Evolutionary conservation across 2,888 invertebrate genomes (phyloP), one percentile per base, ranked within the genome.

Genomic region (Himalopsyche japonica): DNA sequence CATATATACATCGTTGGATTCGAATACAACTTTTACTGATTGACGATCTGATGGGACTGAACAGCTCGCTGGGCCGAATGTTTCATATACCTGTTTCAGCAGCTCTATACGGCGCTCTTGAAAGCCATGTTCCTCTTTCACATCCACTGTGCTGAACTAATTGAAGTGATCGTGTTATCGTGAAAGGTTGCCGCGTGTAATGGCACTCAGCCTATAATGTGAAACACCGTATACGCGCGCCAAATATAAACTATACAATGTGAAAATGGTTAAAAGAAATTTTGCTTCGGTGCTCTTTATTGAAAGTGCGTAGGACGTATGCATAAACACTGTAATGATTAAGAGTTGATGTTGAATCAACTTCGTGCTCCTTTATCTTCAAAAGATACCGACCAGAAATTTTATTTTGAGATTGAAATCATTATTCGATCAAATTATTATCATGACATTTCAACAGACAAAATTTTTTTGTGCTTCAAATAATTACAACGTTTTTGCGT

Each of bases 151-250:
- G 37, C 81, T 76, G 49, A 77, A 82, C 86, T 86, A 86, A 86
- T 86, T 86, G 86, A 79, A 84, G 83, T 83, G 86, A 86, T 86
- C 82, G 83, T 83, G 49, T 83, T 80, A 76, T 76, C 48, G 77
- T 79, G 85, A 85, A 85, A 85, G 85, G 85, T 80, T 57, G 82
- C 77, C 47, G 70, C 70, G 30, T 43, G 64, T 82, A 86, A 86
- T 82, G 84, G 84, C 82, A 43, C 76, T 78, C 49, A 70, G 70
- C 70, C 70, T 30, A 70, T 70, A 70, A 70, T 81, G 70, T 70
- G 70, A 70, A 70, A 70, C 70, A 70, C 30, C 70, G 70, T 70
- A 24, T 30, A 70, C 70, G 30, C 70, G 70, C 30, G 70, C 70
- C 70, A 70, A 70, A 70, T 70, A 70, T 70, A 70, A 70, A 70